A percentile compares a stretch with the other conserved stretches of the same genome.
These are phyloP conservation scores for Troglohyphantes excavatus DNA, from an alignment of 2,888 invertebrate species.

Conservation along the genomic window DNA sequence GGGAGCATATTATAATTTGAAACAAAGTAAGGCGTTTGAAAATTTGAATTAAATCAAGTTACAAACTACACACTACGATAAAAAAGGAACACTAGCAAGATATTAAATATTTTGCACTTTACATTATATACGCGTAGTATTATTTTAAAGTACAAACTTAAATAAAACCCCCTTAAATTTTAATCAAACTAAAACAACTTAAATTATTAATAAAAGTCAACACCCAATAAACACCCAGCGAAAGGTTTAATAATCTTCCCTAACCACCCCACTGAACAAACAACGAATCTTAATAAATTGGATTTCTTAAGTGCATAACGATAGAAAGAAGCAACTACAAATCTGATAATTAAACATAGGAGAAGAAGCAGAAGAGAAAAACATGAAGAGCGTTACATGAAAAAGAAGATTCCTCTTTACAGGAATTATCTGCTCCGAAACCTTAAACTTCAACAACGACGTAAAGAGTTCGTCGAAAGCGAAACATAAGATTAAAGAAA, in stretches of 20 bases:
- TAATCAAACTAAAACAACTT: neutral
- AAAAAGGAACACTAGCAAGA: no score
- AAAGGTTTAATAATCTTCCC: neutral
- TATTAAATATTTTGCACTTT: no score
- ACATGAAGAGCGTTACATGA: neutral
- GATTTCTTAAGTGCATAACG: slow-evolving; percentile 3
- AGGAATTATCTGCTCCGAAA: neutral
- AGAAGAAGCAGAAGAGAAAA: neutral
- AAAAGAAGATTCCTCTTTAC: neutral
- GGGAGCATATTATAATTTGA: no score
- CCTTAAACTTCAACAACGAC: neutral
- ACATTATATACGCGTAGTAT: no score
- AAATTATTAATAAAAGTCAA: neutral
- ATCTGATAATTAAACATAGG: neutral
- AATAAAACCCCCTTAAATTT: neutral
- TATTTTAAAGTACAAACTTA: neutral
- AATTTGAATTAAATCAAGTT: no score
- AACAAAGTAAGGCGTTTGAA: no score
- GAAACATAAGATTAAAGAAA: neutral
- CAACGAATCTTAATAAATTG: neutral
- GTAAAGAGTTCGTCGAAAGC: neutral
- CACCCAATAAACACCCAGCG: neutral
- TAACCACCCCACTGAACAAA: no score
- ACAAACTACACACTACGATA: no score
- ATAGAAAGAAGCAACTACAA: neutral